Percentiles rank a stretch among this genome's conserved stretches.
Evolutionary conservation across 1,140 invertebrate species (phyloP).

Genomic region (Camponotus vicinus): DNA sequence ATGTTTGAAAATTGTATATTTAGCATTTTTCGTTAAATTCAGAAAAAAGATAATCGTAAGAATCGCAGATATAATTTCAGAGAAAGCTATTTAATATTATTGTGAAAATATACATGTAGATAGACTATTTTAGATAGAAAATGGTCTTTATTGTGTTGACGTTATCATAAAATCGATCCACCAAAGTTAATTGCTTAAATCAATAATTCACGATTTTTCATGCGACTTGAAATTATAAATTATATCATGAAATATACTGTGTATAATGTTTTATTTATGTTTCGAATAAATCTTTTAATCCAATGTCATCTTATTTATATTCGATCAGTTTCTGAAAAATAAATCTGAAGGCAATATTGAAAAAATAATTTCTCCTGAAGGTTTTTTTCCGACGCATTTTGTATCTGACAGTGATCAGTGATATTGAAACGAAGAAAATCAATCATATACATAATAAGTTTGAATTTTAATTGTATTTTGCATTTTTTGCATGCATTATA

Average conservation of each 20-base stretch:
- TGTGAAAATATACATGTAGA: constrained; percentile 14
- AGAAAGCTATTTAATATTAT: neutral
- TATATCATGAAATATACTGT: neutral
- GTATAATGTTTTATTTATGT: neutral
- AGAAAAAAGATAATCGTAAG: neutral
- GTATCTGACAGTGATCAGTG: neutral
- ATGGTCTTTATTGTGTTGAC: neutral
- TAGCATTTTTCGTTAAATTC: neutral
- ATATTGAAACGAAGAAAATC: neutral
- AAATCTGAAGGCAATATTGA: neutral
- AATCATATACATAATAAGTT: neutral
- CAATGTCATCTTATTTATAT: neutral
- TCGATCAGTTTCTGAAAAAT: neutral
- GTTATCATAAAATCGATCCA: neutral
- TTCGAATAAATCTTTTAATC: neutral
- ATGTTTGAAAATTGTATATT: constrained; percentile 15
- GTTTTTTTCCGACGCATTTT: neutral
- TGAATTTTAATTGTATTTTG: neutral
- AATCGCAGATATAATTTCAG: neutral
- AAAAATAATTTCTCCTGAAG: neutral
- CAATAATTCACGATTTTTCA: neutral
- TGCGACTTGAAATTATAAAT: constrained; percentile 17
- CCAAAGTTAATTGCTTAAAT: neutral
- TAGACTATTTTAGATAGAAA: neutral
- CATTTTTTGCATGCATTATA: neutral